Conservation (phyloP, 2,888 invertebrate genomes). For the Rotaria magnacalcarata region DNA sequence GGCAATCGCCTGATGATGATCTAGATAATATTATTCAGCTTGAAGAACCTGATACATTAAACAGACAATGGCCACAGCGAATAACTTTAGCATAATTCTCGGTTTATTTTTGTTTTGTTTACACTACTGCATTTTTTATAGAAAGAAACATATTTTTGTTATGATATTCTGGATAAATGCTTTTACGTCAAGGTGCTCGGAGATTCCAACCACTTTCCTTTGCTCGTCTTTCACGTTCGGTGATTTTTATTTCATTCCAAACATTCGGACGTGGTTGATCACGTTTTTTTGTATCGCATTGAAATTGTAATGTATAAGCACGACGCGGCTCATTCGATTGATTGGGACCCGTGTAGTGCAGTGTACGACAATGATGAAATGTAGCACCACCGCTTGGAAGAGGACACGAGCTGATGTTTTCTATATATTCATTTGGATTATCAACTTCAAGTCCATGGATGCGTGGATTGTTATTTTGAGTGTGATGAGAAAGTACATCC, state of each 20-base stretch:
- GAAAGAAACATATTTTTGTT: background rate
- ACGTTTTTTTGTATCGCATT: slow-evolving; percentile 13
- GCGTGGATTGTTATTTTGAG: slow-evolving; percentile 22
- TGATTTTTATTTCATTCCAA: slow-evolving; percentile 7
- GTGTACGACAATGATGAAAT: slow-evolving; percentile 17
- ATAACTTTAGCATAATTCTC: background rate
- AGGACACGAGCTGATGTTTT: background rate
- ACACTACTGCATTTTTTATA: background rate
- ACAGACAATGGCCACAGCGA: background rate
- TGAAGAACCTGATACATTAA: background rate
- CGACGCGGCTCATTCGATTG: background rate
- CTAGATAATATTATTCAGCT: slow-evolving; percentile 19
- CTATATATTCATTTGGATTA: background rate
- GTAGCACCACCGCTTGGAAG: slow-evolving; percentile 27
- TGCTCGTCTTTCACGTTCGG: slow-evolving; percentile 23
- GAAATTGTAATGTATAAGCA: slow-evolving; percentile 11
- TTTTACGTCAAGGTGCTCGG: background rate
- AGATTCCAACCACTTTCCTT: slow-evolving; percentile 23
- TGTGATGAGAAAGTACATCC: background rate
- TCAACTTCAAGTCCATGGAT: slow-evolving; percentile 35
- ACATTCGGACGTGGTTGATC: background rate
- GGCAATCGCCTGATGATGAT: background rate
- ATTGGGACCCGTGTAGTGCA: background rate
- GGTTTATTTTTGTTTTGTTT: background rate
- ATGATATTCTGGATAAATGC: background rate